Conservation (phyloP, 2,888 invertebrate species). For the Calliphora vomitoria region DNA sequence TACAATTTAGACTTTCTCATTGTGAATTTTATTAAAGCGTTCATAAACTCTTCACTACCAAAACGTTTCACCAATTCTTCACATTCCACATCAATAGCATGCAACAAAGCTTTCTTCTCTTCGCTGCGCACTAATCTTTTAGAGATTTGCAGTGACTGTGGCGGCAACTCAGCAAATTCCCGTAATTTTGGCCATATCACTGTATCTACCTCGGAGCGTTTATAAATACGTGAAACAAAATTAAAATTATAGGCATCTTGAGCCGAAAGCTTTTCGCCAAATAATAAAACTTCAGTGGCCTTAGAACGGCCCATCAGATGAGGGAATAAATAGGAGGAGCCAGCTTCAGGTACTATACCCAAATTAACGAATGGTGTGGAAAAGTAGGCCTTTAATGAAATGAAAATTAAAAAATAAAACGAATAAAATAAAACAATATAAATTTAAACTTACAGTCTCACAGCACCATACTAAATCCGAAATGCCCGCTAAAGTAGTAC, state of each 20-base stretch:
- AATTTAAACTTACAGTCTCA: conserved; percentile 87
- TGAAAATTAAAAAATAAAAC: not conserved
- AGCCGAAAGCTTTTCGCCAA: conserved; percentile 92
- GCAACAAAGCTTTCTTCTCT: conserved; percentile 87
- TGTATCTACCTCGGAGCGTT: conserved; percentile 87
- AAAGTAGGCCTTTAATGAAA: conserved; percentile 90
- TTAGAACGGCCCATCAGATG: conserved; percentile 92
- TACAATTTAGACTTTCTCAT: conserved; percentile 81
- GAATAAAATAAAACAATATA: not conserved
- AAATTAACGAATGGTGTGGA: conserved; percentile 94
- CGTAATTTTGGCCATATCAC: conserved; percentile 87
- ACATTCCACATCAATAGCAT: conserved; percentile 89
- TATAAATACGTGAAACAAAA: conserved; percentile 92
- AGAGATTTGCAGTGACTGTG: conserved; percentile 87
- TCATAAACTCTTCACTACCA: conserved; percentile 88
- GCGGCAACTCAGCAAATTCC: conserved; percentile 86
- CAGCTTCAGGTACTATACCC: conserved; percentile 95
- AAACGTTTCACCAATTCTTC: conserved; percentile 88
- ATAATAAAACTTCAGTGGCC: conserved; percentile 87
- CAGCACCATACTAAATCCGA: conserved; percentile 95
- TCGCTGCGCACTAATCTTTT: conserved; percentile 89
- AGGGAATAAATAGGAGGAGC: conserved; percentile 94
- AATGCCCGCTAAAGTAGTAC: conserved; percentile 90
- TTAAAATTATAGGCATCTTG: conserved; percentile 91
- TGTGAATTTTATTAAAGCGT: conserved; percentile 84